These are phyloP conservation scores for Antheraea pernyi DNA, from an alignment of 1,140 invertebrate species.

Conservation along the genomic window DNA sequence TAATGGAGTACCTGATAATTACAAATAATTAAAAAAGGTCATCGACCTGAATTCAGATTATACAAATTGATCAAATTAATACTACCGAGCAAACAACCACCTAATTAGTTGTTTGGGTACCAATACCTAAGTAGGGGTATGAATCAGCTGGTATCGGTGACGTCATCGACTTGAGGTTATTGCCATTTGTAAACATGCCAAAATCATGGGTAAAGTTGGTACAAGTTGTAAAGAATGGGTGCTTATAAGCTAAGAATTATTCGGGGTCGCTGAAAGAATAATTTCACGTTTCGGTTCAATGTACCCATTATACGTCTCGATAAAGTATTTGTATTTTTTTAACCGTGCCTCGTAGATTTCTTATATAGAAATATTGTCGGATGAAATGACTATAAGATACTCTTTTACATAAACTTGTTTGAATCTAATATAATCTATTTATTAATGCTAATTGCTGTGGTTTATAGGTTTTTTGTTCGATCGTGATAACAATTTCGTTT, in stretches of 20 bases:
- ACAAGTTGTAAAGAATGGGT: slow-evolving; percentile 5
- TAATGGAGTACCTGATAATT: background rate
- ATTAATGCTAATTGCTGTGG: too few relatives aligned
- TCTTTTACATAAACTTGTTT: too few relatives aligned
- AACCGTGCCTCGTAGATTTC: background rate
- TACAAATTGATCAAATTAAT: background rate
- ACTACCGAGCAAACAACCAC: background rate
- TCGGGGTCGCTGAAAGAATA: background rate
- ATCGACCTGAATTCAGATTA: background rate
- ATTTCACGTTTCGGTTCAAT: slow-evolving; percentile 8
- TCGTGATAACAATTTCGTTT: too few relatives aligned
- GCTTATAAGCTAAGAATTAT: slow-evolving; percentile 5
- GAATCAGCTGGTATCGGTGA: slow-evolving; percentile 1
- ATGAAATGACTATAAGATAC: too few relatives aligned
- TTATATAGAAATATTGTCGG: too few relatives aligned
- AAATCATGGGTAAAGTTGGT: slow-evolving; percentile 7
- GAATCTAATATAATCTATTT: too few relatives aligned
- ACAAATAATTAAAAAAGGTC: background rate
- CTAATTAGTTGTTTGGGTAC: background rate
- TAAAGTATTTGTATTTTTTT: background rate
- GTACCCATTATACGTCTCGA: background rate
- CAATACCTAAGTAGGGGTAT: background rate
- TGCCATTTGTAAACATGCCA: slow-evolving; percentile 16
- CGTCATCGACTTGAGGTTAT: slow-evolving; percentile 13
- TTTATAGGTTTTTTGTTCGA: too few relatives aligned